Evolutionary conservation across 2,797 vertebrate genomes (phyloP), one percentile per base, ranked within the genome.

Genomic region (Ambastaia sidthimunki): DNA sequence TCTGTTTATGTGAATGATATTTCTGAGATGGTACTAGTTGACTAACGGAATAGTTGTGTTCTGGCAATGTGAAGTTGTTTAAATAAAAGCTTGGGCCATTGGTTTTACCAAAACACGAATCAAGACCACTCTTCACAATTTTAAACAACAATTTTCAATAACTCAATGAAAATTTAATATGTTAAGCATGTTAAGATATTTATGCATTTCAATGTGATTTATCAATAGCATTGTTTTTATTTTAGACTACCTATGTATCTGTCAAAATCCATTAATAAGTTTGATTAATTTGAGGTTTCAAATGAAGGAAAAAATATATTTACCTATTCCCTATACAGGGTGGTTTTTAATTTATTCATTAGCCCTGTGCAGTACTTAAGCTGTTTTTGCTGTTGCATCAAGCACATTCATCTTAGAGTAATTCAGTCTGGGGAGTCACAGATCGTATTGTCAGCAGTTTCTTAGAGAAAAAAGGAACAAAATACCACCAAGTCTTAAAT

Each of bases 311-410:
- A 37, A 41, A 7, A 41, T 41, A n/a, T 41, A 9, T 41, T 41
- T 55, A 50, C n/a, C n/a, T 41, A 34, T 68, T 57, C 71, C 71
- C 80, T 74, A 59, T 69, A 23, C 16, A 11, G 70, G 2, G 28
- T 65, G 23, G 59, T 82, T 12, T 86, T 68, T 81, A 52, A 84
- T 85, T 78, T 69, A 82, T 85, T 85, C 78, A 76, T 37, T 81
- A 80, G 59, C 48, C 81, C 68, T 78, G 54, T 52, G 72, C 41
- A 68, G 71, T 25, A 44, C 59, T 52, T 16, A 23, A 50, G 57
- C 68, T 78, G 57, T 87, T 90, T 50, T 79, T 84, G 76, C 76
- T 82, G 82, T 89, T 89, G 82, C 88, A 88, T 88, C 70, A 85
- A 87, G 80, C 28, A 71, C 4, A 13, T 78, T 48, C 19, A 76